phyloP scores from a whole-genome alignment of 1,140 invertebrate genomes.

The Trypoxylus dichotomus region DNA sequence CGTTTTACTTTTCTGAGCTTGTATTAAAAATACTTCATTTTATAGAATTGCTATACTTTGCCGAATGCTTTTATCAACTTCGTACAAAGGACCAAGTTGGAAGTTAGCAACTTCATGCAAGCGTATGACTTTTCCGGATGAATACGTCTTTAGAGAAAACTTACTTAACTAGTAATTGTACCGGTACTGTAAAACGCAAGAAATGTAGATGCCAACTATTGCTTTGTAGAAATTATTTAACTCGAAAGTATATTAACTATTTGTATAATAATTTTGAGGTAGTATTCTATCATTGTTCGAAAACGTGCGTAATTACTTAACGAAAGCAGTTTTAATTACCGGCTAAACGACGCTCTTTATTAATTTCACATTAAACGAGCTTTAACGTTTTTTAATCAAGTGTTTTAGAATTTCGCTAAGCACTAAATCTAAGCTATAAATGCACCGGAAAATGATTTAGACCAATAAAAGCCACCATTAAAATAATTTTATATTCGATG shows the following conservation, averaged over 20 bases:
- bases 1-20: too few relatives aligned
- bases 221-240: not conserved
- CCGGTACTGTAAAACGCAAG: not conserved
- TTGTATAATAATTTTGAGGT: not conserved
- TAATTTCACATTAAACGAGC: not conserved
- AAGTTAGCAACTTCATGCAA: not conserved
- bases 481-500: conserved; percentile 2
- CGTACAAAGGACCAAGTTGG: not conserved
- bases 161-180: not conserved
- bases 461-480: not conserved
- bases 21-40: too few relatives aligned
- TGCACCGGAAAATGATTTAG: conserved; percentile 1
- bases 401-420: not conserved
- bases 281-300: not conserved
- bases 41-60: too few relatives aligned
- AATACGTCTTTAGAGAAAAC: not conserved
- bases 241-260: not conserved
- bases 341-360: not conserved
- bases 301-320: not conserved
- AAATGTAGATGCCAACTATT: not conserved
- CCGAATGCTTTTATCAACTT: not conserved
- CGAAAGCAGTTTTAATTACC: not conserved
- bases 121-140: not conserved
- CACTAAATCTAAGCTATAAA: not conserved
- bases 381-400: not conserved